These are phyloP conservation scores for Arge pagana DNA, from an alignment of 2,888 invertebrate species.

Conservation along the genomic window DNA sequence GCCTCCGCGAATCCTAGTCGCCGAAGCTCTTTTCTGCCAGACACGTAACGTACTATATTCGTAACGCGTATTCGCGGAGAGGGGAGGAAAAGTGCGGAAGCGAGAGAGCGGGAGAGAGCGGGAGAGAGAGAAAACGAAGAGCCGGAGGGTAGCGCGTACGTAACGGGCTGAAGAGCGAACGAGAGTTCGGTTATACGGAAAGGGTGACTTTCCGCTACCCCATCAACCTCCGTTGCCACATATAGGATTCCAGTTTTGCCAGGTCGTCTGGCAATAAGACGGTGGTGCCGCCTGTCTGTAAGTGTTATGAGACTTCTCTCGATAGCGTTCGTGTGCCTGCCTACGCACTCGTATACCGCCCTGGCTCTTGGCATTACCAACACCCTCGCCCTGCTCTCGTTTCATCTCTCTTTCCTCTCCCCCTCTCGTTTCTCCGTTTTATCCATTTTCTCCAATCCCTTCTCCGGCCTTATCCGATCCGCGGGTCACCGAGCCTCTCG, in stretches of 20 bases:
- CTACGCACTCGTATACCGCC: conserved; percentile 22
- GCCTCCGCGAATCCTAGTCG: background rate
- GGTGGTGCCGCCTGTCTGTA: conserved; percentile 49
- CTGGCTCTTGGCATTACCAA: conserved; percentile 22
- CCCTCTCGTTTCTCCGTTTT: conserved; percentile 18
- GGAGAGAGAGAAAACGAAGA: background rate
- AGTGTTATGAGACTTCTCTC: conserved; percentile 49
- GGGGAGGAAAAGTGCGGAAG: conserved; percentile 17
- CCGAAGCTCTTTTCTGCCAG: too few relatives aligned
- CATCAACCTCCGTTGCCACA: background rate
- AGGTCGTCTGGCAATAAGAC: conserved; percentile 45
- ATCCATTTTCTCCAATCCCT: conserved; percentile 4
- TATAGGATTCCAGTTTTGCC: conserved; percentile 38
- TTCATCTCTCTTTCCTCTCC: conserved; percentile 28
- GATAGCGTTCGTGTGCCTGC: conserved; percentile 26
- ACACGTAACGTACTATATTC: too few relatives aligned
- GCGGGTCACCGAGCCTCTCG: conserved; percentile 12
- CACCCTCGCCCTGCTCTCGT: conserved; percentile 10
- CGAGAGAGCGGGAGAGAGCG: too few relatives aligned
- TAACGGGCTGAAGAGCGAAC: background rate
- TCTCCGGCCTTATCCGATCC: background rate
- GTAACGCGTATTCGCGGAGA: background rate
- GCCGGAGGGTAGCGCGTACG: background rate
- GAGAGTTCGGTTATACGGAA: too few relatives aligned
- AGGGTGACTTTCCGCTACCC: too few relatives aligned